phyloP scores from a whole-genome alignment of 2,797 vertebrate genomes.

The Enteromius afrohamiltoni region DNA sequence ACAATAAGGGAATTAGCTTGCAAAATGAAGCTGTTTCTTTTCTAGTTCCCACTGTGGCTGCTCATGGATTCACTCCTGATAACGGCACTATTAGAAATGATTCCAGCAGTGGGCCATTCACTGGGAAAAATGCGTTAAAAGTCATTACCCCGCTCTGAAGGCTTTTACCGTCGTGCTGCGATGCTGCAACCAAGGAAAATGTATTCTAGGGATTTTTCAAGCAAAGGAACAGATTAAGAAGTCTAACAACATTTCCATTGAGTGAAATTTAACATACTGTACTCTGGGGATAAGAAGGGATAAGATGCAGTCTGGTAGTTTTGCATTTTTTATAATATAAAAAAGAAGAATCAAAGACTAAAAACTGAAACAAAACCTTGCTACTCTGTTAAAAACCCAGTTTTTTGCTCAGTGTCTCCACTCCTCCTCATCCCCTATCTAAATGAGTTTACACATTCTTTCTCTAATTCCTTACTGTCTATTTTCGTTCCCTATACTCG shows the following conservation, averaged over 20 bases:
- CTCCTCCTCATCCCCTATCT: background rate
- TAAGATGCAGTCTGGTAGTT: slow-evolving; percentile 37
- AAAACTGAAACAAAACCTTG: background rate
- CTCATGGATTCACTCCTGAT: slow-evolving; percentile 36
- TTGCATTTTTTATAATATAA: slow-evolving; percentile 18
- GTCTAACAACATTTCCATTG: slow-evolving; percentile 38
- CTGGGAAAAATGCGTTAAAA: slow-evolving; percentile 37
- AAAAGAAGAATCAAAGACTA: slow-evolving; percentile 2
- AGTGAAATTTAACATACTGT: slow-evolving; percentile 33
- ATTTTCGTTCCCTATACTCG: background rate
- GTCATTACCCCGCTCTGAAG: slow-evolving; percentile 35
- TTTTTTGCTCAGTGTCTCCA: slow-evolving; percentile 6
- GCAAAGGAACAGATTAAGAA: slow-evolving; percentile 46
- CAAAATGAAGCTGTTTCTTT: slow-evolving; percentile 45
- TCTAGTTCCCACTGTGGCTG: slow-evolving; percentile 32
- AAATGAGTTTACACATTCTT: slow-evolving; percentile 23
- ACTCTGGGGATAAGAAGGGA: slow-evolving; percentile 32
- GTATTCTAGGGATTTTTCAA: slow-evolving; percentile 23
- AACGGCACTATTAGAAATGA: slow-evolving; percentile 42
- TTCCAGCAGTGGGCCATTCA: slow-evolving; percentile 44
- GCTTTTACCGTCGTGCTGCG: slow-evolving; percentile 12
- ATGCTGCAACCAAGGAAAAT: background rate
- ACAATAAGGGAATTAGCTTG: slow-evolving; percentile 47
- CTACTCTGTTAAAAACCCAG: background rate
- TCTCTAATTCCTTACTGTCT: slow-evolving; percentile 12